phyloP scores from a whole-genome alignment of 2,797 vertebrate genomes.

The Bovichtus diacanthus region DNA sequence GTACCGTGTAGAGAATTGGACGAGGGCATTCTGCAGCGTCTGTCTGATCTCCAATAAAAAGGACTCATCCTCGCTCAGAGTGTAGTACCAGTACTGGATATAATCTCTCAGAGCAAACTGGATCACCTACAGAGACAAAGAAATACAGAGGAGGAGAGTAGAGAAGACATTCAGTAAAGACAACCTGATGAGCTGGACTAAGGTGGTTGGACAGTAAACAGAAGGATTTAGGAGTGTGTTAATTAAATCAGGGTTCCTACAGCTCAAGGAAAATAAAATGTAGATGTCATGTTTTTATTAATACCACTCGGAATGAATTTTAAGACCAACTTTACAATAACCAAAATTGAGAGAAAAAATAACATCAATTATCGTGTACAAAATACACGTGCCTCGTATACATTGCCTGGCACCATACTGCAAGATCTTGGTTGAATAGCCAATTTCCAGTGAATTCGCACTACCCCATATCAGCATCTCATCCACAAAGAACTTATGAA shows the following conservation, averaged over 20 bases:
- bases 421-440: too few relatives aligned
- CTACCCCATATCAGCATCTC: too few relatives aligned
- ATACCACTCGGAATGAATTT: too few relatives aligned
- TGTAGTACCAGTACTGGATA: slow-evolving; percentile 99
- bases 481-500: too few relatives aligned
- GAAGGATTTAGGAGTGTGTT: background rate
- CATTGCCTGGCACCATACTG: too few relatives aligned
- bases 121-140: slow-evolving; percentile 89
- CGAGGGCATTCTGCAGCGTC: slow-evolving; percentile 95
- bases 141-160: background rate
- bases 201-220: background rate
- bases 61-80: slow-evolving; percentile 97
- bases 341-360: too few relatives aligned
- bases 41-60: slow-evolving; percentile 98
- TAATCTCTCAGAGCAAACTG: slow-evolving; percentile 99
- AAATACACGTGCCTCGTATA: too few relatives aligned
- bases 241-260: background rate
- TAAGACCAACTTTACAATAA: too few relatives aligned
- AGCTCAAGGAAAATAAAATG: too few relatives aligned
- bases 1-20: slow-evolving; percentile 97
- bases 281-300: too few relatives aligned
- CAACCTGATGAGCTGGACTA: background rate
- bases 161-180: background rate
- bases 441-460: too few relatives aligned
- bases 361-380: too few relatives aligned